Percentiles rank a stretch among this genome's conserved stretches.
These are phyloP conservation scores for Alentia gelatinosa DNA, from an alignment of 2,888 invertebrate species.

Conservation along the genomic window DNA sequence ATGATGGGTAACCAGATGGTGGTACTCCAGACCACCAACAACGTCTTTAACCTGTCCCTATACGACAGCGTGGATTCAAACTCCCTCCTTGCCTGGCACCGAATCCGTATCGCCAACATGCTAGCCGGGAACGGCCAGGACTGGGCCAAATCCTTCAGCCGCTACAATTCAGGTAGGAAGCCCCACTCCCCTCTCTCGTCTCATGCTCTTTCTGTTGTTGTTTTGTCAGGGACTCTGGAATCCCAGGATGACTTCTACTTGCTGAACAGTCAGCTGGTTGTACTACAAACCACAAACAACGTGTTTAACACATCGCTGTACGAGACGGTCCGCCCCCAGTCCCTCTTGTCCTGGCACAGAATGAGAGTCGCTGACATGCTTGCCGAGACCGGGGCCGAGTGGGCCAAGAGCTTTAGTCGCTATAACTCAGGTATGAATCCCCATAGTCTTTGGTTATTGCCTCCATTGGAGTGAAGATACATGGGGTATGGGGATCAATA, in stretches of 20 bases:
- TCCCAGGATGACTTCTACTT: constrained; percentile 79
- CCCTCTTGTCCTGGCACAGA: constrained; percentile 78
- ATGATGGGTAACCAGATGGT: constrained; percentile 74
- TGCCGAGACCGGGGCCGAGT: constrained; percentile 75
- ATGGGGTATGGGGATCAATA: no score
- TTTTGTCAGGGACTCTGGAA: constrained; percentile 75
- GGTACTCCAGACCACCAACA: constrained; percentile 79
- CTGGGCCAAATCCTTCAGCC: constrained; percentile 72
- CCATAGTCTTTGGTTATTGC: no score
- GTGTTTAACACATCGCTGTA: constrained; percentile 75
- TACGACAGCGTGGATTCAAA: constrained; percentile 71
- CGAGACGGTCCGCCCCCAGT: constrained; percentile 70
- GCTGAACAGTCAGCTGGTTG: constrained; percentile 74
- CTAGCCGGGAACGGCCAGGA: constrained; percentile 76
- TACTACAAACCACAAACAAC: constrained; percentile 79
- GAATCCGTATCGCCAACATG: constrained; percentile 78
- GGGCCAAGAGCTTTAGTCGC: constrained; percentile 71
- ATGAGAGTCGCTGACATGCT: constrained; percentile 78
- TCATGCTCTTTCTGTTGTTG: neutral
- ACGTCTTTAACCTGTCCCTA: constrained; percentile 73
- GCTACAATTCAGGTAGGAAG: constrained; percentile 77
- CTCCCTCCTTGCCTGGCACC: constrained; percentile 77
- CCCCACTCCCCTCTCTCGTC: neutral
- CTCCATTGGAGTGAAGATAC: no score
- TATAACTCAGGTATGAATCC: constrained; percentile 77